These are phyloP conservation scores for Myanophis thanlyinensis DNA, from an alignment of 2,113 vertebrate species.

Conservation along the genomic window DNA sequence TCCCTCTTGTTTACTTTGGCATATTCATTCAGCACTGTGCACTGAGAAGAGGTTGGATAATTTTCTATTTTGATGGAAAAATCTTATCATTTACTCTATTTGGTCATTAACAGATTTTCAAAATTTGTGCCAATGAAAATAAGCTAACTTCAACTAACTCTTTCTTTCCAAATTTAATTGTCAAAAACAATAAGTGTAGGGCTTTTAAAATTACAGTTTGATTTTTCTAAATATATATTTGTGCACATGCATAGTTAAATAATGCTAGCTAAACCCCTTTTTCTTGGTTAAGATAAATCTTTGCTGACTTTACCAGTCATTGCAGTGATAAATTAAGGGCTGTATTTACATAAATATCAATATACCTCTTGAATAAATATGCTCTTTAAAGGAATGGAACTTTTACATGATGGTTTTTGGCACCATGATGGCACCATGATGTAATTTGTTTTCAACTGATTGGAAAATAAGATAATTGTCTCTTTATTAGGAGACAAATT, in stretches of 20 bases:
- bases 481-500: background rate
- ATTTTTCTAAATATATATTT: background rate
- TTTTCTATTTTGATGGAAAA: constrained; percentile 29
- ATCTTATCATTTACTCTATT: constrained; percentile 30
- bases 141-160: constrained; percentile 23
- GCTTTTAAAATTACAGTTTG: background rate
- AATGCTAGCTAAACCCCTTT: background rate
- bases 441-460: background rate
- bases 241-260: background rate
- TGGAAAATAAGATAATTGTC: background rate
- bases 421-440: background rate
- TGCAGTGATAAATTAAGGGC: background rate
- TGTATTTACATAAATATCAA: background rate
- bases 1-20: background rate
- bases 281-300: background rate
- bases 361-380: background rate
- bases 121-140: constrained; percentile 48
- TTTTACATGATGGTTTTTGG: background rate
- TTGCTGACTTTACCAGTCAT: background rate
- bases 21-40: constrained; percentile 16
- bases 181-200: background rate
- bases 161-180: constrained; percentile 34
- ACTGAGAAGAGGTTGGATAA: constrained; percentile 28
- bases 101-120: constrained; percentile 36
- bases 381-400: background rate